Base-by-base conservation (phyloP, 35 echinoderm and acorn worm species). In the Amphiura filiformis region DNA sequence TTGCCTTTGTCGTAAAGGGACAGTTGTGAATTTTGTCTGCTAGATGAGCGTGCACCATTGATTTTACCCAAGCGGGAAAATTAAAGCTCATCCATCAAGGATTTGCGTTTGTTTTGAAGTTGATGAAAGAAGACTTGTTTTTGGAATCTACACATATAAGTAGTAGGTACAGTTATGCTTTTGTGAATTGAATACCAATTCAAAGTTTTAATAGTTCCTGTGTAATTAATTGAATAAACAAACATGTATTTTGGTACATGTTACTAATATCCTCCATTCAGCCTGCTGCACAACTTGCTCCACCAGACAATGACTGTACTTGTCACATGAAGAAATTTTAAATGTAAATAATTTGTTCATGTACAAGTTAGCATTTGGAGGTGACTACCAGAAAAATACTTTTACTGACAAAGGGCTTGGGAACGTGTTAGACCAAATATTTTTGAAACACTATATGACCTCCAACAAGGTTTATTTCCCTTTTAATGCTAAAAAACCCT, bases 21-120 rank as follows among this genome's bases (percentile, higher is more conserved):
- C 82, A 20, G 20, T 91, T n/a, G n/a, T 33, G 42, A 37, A 26
- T 91, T 35, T 80, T 84, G 82, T 1, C 30, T 91, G 23, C 49
- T 32, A 52, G 89, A n/a, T n/a, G n/a, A 91, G 34, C 83, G 76
- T 38, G 76, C 76, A 32, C 89, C 89, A n/a, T n/a, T 91, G 14
- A 91, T 70, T 91, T 78, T 77, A 78, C 56, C n/a, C n/a, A 23
- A 26, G 77, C 78, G 37, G 76, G 82, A 37, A 40, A 52, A 3
- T 35, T 80, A 18, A 32, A 32, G 37, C 34, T 91, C 12, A 64
- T 85, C 32, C 89, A 91, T 57, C 85, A 75, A 80, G 89, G 89
- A 56, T 91, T 84, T 78, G 12, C 37, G 12, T 91, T 85, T 76
- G 1, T 31, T 20, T 49, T 84, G 44, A 34, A 38, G 38, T 91